Conservation (phyloP, 1,140 invertebrate species). For the Leptopilina clavipes region DNA sequence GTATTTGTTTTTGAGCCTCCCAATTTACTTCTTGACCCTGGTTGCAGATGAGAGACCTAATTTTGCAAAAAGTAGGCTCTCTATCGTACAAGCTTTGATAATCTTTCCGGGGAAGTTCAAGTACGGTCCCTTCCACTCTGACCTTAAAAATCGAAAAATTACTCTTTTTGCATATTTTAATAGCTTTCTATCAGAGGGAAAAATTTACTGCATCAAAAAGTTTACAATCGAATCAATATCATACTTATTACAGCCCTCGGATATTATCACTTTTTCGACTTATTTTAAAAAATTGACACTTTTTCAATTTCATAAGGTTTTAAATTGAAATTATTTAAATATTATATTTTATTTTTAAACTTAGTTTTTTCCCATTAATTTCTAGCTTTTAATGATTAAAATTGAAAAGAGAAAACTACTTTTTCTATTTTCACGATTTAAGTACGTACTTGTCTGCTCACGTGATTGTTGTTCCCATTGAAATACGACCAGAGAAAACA, state of each 20-base stretch:
- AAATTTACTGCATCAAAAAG: no score
- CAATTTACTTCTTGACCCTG: constrained; percentile 70
- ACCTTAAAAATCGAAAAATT: constrained; percentile 59
- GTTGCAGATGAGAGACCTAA: constrained; percentile 70
- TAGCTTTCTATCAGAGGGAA: neutral
- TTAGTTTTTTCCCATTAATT: no score
- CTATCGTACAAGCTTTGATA: constrained; percentile 68
- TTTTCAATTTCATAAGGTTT: no score
- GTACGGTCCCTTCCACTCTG: constrained; percentile 69
- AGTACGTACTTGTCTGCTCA: constrained; percentile 68
- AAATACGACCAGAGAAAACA: constrained; percentile 73
- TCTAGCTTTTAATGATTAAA: neutral
- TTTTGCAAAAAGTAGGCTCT: constrained; percentile 72
- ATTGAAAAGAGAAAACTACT: neutral
- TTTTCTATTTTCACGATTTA: neutral
- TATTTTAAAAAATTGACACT: no score
- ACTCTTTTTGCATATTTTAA: neutral
- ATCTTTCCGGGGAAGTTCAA: constrained; percentile 58
- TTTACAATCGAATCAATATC: no score
- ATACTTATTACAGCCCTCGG: no score
- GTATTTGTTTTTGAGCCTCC: constrained; percentile 66
- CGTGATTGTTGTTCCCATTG: constrained; percentile 62
- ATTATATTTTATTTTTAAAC: no score
- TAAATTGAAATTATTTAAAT: no score
- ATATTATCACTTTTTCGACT: no score